Percentiles rank a stretch among this genome's conserved stretches.
Conservation (phyloP, 2,888 invertebrate species). For the Rapana venosa region DNA sequence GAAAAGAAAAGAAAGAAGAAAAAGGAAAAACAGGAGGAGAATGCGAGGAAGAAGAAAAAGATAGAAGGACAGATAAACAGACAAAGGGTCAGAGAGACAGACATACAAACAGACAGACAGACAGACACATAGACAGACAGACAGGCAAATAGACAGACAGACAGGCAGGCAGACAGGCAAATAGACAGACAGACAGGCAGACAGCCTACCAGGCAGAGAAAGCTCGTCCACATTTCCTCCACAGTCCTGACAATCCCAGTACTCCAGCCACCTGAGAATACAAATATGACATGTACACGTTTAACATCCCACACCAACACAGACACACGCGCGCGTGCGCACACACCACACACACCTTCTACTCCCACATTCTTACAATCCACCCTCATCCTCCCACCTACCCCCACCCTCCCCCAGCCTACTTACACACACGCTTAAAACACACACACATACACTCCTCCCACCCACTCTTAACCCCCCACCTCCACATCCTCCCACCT, state of each 20-base stretch:
- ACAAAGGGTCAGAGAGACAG: background rate
- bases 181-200: background rate
- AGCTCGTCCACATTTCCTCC: conserved; percentile 24
- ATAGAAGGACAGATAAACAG: too few relatives aligned
- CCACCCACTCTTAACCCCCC: too few relatives aligned
- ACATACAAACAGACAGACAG: background rate
- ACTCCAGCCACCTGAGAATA: conserved; percentile 36
- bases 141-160: too few relatives aligned
- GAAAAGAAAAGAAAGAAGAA: too few relatives aligned
- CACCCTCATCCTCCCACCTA: background rate
- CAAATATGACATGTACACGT: background rate
- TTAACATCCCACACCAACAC: too few relatives aligned
- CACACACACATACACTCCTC: too few relatives aligned
- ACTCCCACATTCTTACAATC: too few relatives aligned
- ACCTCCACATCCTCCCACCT: background rate
- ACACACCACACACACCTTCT: background rate
- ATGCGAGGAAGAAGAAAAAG: too few relatives aligned
- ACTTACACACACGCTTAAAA: too few relatives aligned
- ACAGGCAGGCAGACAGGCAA: background rate
- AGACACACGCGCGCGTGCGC: background rate
- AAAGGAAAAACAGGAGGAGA: too few relatives aligned
- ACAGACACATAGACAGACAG: too few relatives aligned
- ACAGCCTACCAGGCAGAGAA: conserved; percentile 21
- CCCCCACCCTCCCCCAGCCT: background rate
- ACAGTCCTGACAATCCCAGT: conserved; percentile 32